Evolutionary conservation across 53 echinoderm and acorn worm genomes (phyloP).

Genomic region (Holothuria scabra): DNA sequence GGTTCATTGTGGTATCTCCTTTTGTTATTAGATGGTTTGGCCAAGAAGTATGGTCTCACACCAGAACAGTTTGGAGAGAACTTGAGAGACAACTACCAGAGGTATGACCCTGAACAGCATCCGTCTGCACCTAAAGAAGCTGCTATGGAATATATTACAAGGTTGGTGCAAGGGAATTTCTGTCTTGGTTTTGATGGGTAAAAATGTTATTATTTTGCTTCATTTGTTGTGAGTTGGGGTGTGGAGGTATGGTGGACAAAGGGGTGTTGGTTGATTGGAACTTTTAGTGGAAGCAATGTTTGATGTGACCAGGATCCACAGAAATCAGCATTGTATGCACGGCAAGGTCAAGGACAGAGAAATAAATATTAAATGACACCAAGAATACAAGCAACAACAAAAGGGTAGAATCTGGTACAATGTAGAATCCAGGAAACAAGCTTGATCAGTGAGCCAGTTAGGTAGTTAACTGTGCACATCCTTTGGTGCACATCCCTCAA

Average conservation of each 20-base stretch:
- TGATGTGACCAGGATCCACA: background rate
- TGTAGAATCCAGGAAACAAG: too few species aligned
- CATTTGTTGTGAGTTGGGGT: too few species aligned
- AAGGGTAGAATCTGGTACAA: too few species aligned
- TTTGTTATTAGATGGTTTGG: conserved; percentile 73
- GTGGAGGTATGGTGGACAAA: too few species aligned
- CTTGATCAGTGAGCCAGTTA: too few species aligned
- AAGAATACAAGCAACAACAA: too few species aligned
- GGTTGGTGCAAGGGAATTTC: conserved; percentile 49
- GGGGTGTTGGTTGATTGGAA: too few species aligned
- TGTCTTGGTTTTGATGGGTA: background rate
- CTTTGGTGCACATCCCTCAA: too few species aligned
- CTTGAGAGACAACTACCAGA: conserved; percentile 91
- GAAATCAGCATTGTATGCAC: background rate
- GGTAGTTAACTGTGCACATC: too few species aligned
- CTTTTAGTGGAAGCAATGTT: background rate
- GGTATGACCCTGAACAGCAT: conserved; percentile 93
- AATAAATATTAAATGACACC: too few species aligned
- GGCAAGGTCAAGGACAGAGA: too few species aligned
- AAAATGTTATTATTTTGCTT: background rate
- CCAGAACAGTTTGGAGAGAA: conserved; percentile 99
- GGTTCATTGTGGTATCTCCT: background rate
- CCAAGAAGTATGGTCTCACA: conserved; percentile 96
- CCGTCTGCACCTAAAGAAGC: conserved; percentile 70
- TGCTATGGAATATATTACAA: conserved; percentile 72